Conservation (phyloP, 2,113 vertebrate genomes). For the Cnemophilus loriae region DNA sequence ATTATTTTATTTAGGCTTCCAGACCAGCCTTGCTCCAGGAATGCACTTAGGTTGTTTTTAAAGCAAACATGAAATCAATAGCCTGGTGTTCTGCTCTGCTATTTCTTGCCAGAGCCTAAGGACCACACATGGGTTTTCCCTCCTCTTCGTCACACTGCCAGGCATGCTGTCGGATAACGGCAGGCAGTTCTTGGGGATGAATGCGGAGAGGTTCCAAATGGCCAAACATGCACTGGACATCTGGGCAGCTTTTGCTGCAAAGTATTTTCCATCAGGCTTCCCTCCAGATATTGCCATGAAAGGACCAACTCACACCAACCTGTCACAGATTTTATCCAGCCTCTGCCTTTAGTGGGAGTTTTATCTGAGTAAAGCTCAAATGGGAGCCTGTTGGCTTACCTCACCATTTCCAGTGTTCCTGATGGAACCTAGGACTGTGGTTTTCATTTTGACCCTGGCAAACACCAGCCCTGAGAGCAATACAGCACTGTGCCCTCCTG, state of each 20-base stretch:
- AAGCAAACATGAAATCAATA: constrained; percentile 59
- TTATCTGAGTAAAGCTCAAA: background rate
- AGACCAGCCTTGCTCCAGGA: constrained; percentile 57
- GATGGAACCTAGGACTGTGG: background rate
- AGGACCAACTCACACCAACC: constrained; percentile 2
- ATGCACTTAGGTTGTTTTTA: constrained; percentile 67
- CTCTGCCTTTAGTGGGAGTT: background rate
- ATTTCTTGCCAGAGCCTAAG: constrained; percentile 53
- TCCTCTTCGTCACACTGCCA: constrained; percentile 1
- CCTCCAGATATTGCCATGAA: constrained; percentile 16
- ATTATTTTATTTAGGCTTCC: constrained; percentile 68
- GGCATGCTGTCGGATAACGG: background rate
- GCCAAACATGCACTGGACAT: background rate
- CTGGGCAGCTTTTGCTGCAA: constrained; percentile 35
- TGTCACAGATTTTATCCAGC: background rate
- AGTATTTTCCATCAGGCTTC: constrained; percentile 39
- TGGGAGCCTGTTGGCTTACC: background rate
- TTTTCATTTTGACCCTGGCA: background rate
- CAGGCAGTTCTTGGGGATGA: background rate
- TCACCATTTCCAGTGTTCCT: background rate
- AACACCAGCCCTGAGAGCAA: background rate
- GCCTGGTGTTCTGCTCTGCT: constrained; percentile 41
- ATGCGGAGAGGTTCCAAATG: constrained; percentile 10
- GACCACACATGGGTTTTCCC: constrained; percentile 41
- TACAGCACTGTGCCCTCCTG: background rate